Base-by-base conservation (phyloP, 2,797 vertebrate genomes). In the Clarias platycephalus region DNA sequence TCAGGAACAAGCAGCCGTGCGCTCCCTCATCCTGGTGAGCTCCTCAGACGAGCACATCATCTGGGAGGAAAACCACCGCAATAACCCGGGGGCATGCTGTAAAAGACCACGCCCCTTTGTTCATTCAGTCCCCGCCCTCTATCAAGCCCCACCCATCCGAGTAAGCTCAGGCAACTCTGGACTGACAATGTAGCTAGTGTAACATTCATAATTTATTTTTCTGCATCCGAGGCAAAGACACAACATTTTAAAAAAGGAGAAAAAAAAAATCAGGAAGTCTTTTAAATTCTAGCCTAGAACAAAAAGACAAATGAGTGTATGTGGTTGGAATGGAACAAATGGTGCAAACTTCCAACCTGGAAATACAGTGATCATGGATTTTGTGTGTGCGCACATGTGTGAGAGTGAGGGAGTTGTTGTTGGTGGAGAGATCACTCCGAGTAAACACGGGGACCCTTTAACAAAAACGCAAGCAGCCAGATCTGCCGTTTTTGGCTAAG, bases 121-220 rank as follows among this genome's bases (percentile, higher is more conserved):
- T 79, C 55, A 53, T 72, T n/a, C 80, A 24, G 28, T 24, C 85
- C 86, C 86, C 85, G 83, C 90, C 90, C 86, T 89, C 88, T 89
- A 64, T 68, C 71, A 12, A 68, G 37, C 71, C 80, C 86, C 81
- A 71, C 86, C 84, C 89, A 86, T 75, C 80, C 86, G 88, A 74
- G 85, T 96, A 92, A 95, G 95, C 95, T 96, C 95, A 97, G 96
- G 96, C 97, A 98, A 95, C 95, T 96, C 96, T 96, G 96, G 95
- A 97, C 96, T 96, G 95, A 95, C 90, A 87, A 88, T 97, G 96
- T 97, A 97, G 95, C 96, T 96, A 95, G 94, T 97, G 93, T 96
- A 96, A 96, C 95, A 94, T 94, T 96, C 95, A 96, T 97, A 91
- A 96, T 97, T 97, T 98, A 97, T 98, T 98, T 98, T 99, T 96